Evolutionary conservation across 2,113 vertebrate species (phyloP).

Genomic region (Aramus guarauna): DNA sequence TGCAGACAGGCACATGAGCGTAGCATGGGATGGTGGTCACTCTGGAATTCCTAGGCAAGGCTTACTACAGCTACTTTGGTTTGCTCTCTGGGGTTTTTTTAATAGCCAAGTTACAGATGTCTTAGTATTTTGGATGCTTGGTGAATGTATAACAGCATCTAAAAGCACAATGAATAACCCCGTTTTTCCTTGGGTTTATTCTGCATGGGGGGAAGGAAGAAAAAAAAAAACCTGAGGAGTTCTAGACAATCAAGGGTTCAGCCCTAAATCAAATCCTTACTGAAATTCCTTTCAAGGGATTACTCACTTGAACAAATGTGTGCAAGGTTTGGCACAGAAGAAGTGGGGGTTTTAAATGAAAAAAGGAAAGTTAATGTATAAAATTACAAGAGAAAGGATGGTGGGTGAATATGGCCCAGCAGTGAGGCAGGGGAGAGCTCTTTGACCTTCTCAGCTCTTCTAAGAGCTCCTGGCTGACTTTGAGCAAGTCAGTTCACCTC

Average conservation of each 20-base stretch:
- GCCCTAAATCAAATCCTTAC: neutral
- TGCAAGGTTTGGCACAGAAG: neutral
- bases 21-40: neutral
- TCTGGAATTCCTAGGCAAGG: constrained; percentile 5
- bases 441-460: neutral
- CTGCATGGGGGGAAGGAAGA: neutral
- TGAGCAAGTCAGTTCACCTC: neutral
- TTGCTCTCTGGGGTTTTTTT: neutral
- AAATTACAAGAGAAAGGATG: neutral
- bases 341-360: neutral
- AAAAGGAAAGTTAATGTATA: neutral
- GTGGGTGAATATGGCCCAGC: neutral
- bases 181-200: neutral
- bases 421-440: neutral
- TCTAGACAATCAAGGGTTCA: neutral
- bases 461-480: neutral
- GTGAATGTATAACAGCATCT: neutral
- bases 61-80: neutral
- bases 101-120: neutral
- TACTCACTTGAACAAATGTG: neutral
- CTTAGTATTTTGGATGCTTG: neutral
- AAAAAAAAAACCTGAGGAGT: neutral
- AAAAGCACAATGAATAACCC: neutral
- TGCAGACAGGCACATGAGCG: neutral
- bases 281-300: neutral